Evolutionary conservation across 2,113 vertebrate genomes (phyloP).

Genomic region (Ranitomeya variabilis): DNA sequence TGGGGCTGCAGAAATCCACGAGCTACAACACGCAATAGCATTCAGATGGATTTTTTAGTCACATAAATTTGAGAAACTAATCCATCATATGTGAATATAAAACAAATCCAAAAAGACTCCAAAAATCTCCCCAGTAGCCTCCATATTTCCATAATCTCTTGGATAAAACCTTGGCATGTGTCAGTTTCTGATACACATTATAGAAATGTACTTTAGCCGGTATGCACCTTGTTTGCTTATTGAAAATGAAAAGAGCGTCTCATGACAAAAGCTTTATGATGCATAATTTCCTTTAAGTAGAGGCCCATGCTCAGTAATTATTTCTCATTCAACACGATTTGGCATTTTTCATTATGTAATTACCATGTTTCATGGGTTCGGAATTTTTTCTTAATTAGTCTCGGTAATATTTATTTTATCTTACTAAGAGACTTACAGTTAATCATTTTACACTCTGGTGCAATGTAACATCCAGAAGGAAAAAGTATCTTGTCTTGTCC

Average conservation of each 20-base stretch:
- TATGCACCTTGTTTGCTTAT: neutral
- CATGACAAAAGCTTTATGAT: slow-evolving; percentile 9
- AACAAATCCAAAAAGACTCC: too few species aligned
- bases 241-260: neutral
- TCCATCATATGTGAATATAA: too few species aligned
- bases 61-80: too few species aligned
- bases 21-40: too few species aligned
- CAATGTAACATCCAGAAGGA: slow-evolving; percentile 32
- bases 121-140: neutral
- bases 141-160: neutral
- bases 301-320: neutral
- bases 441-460: slow-evolving; percentile 43
- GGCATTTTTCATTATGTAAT: slow-evolving; percentile 9
- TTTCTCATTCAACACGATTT: neutral
- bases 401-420: slow-evolving; percentile 30
- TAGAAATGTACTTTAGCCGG: too few species aligned
- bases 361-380: slow-evolving; percentile 26
- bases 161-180: neutral
- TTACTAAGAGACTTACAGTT: slow-evolving; percentile 8
- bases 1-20: too few species aligned
- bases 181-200: neutral
- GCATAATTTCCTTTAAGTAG: slow-evolving; percentile 31
- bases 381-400: slow-evolving; percentile 14
- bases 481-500: slow-evolving; percentile 38
- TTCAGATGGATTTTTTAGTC: too few species aligned